Conservation (phyloP, 2,888 invertebrate genomes). For the Coleophora flavipennella region DNA sequence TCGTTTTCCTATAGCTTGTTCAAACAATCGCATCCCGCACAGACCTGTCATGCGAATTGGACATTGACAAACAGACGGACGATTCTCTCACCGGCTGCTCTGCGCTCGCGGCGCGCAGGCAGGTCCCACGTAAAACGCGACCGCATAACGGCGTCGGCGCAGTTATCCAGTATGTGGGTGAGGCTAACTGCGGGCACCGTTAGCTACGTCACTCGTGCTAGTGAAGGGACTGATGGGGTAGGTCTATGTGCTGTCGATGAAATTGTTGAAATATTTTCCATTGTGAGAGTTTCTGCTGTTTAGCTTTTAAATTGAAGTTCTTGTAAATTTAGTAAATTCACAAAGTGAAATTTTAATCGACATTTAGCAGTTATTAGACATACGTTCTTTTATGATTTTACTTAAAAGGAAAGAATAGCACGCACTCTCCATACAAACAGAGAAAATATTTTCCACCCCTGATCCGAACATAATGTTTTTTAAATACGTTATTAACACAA, state of each 20-base stretch:
- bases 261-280: too few relatives aligned
- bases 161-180: constrained; percentile 69
- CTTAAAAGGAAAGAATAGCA: too few relatives aligned
- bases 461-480: too few relatives aligned
- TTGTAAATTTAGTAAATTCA: too few relatives aligned
- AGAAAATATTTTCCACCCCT: too few relatives aligned
- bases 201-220: constrained; percentile 44
- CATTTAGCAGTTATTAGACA: too few relatives aligned
- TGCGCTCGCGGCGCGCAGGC: constrained; percentile 16
- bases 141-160: constrained; percentile 58
- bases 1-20: not conserved
- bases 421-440: too few relatives aligned
- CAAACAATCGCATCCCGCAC: not conserved
- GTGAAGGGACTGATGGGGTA: constrained; percentile 27
- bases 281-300: too few relatives aligned
- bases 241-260: constrained; percentile 22
- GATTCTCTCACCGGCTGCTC: constrained; percentile 10
- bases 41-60: constrained; percentile 1
- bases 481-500: too few relatives aligned
- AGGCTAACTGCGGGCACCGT: constrained; percentile 59
- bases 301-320: too few relatives aligned
- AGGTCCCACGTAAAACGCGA: constrained; percentile 54
- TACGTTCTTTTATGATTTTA: too few relatives aligned
- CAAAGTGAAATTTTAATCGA: too few relatives aligned
- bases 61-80: constrained; percentile 21